Evolutionary conservation across 2,113 vertebrate species (phyloP).

Genomic region (Nymphicus hollandicus): DNA sequence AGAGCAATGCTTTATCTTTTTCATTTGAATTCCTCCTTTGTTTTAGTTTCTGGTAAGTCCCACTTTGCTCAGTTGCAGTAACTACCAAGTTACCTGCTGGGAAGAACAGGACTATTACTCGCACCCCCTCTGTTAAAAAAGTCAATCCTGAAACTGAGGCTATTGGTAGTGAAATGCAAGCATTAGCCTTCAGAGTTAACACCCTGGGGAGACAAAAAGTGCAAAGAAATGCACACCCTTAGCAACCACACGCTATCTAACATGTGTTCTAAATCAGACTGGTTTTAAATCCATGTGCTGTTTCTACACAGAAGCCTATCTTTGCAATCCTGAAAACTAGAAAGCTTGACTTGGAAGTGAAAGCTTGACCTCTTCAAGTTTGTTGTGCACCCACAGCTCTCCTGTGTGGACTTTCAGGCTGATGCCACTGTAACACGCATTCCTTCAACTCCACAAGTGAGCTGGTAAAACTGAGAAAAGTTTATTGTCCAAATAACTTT

Average conservation of each 20-base stretch:
- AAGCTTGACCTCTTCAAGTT: background rate
- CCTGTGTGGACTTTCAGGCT: background rate
- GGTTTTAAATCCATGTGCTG: background rate
- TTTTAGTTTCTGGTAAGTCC: background rate
- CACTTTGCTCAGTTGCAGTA: background rate
- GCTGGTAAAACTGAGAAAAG: background rate
- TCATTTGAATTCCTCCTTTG: background rate
- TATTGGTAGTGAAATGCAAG: background rate
- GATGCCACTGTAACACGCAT: background rate
- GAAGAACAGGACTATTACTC: background rate
- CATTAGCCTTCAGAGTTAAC: background rate
- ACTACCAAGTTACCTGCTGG: background rate
- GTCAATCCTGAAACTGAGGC: background rate
- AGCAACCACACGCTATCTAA: background rate
- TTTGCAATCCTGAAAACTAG: background rate
- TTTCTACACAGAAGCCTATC: background rate
- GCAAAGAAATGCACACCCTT: background rate
- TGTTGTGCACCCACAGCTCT: background rate
- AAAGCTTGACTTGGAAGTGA: background rate
- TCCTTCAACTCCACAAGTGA: background rate
- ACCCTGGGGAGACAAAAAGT: background rate
- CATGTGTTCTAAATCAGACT: background rate
- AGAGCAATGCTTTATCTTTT: background rate
- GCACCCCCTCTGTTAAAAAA: background rate
- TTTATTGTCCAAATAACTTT: background rate